A percentile compares a stretch with the other conserved stretches of the same genome.
phyloP scores from a whole-genome alignment of 2,888 invertebrate species.

The Oscheius sp. region DNA sequence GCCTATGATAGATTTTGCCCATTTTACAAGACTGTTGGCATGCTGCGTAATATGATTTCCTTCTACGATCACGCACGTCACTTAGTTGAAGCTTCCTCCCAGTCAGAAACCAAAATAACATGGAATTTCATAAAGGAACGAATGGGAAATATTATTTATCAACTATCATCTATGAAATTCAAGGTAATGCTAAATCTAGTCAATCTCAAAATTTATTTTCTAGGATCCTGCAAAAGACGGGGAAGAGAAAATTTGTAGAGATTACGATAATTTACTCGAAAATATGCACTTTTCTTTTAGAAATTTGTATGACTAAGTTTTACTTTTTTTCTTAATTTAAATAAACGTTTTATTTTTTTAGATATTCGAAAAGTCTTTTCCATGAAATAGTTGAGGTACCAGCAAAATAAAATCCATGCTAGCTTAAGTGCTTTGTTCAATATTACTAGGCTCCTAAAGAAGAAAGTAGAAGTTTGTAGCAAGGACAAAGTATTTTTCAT shows the following conservation, averaged over 20 bases:
- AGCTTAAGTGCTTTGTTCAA: no score
- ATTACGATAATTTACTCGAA: constrained; percentile 94
- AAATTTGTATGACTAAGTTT: constrained; percentile 87
- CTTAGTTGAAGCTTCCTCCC: constrained; percentile 95
- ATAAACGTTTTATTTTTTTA: not conserved
- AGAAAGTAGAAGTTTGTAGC: no score
- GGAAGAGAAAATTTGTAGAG: constrained; percentile 93
- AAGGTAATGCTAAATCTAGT: constrained; percentile 78
- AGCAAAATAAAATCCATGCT: no score
- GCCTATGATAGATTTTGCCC: constrained; percentile 85
- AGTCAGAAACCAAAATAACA: constrained; percentile 90
- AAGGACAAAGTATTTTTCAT: no score
- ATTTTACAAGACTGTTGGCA: constrained; percentile 99
- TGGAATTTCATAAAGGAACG: constrained; percentile 89
- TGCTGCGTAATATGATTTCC: constrained; percentile 95
- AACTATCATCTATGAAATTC: constrained; percentile 98
- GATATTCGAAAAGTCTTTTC: no score
- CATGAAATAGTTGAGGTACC: no score
- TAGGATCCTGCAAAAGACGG: constrained; percentile 97
- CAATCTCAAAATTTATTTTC: constrained; percentile 42
- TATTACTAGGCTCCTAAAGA: no score
- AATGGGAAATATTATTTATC: constrained; percentile 94
- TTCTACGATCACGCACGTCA: constrained; percentile 98
- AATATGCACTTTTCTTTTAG: constrained; percentile 82
- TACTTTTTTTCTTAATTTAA: no score